Evolutionary conservation across 2,797 vertebrate species (phyloP).

Genomic region (Galaxias olidus): DNA sequence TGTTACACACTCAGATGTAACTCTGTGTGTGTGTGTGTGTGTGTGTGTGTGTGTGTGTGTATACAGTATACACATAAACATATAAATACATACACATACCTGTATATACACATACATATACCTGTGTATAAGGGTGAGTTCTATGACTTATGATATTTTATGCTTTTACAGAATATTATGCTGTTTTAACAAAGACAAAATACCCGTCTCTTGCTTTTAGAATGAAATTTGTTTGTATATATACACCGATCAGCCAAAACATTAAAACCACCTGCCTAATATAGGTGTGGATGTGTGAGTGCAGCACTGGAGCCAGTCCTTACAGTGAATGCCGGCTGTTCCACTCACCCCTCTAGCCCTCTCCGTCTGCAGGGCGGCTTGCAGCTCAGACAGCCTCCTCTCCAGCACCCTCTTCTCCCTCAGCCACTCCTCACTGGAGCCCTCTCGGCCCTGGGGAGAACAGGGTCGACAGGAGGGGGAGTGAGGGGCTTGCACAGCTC

Average conservation of each 20-base stretch:
- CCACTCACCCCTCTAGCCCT: slow-evolving; percentile 69
- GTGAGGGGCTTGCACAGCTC: not conserved
- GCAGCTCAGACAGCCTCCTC: slow-evolving; percentile 75
- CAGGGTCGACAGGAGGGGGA: not conserved
- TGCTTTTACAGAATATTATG: no score
- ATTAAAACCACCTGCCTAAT: no score
- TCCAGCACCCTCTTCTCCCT: slow-evolving; percentile 74
- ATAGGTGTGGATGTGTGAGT: not conserved
- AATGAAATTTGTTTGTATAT: no score
- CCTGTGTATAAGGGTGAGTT: no score
- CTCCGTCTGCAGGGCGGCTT: slow-evolving; percentile 74
- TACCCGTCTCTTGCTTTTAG: no score
- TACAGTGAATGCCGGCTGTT: slow-evolving; percentile 6
- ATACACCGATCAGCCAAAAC: no score
- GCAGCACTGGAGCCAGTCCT: not conserved
- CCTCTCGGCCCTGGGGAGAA: slow-evolving; percentile 52
- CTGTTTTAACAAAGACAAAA: no score
- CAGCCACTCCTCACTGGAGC: slow-evolving; percentile 55
- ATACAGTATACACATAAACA: no score
- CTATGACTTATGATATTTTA: no score
- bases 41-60: slow-evolving; percentile 8
- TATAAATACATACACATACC: no score
- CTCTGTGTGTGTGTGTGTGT: not conserved
- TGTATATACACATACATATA: no score
- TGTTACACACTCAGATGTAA: no score